Percentiles rank a stretch among this genome's conserved stretches.
These are phyloP conservation scores for Ferdinandea cuprea DNA, from an alignment of 2,888 invertebrate species.

Conservation along the genomic window DNA sequence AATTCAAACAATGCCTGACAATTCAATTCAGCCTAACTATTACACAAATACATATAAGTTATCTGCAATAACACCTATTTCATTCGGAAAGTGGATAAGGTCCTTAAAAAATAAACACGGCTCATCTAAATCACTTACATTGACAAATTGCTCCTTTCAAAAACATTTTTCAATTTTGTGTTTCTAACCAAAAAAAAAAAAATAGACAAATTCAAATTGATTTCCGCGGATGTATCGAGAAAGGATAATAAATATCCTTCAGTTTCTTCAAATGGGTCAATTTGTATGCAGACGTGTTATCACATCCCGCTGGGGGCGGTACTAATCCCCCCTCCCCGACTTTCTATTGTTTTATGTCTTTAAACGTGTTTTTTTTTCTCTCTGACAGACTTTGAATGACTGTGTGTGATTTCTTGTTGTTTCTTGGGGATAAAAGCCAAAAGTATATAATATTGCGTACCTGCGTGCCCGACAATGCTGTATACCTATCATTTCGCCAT, in stretches of 20 bases:
- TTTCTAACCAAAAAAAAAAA: conserved; percentile 17
- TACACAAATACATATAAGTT: too few relatives aligned
- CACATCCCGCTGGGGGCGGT: neutral
- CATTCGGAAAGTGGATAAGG: too few relatives aligned
- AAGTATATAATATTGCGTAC: conserved; percentile 48
- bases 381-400: conserved; percentile 6
- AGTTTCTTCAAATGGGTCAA: conserved; percentile 66
- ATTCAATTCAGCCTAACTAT: too few relatives aligned
- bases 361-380: conserved; percentile 31
- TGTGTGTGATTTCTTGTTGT: conserved; percentile 40
- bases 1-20: too few relatives aligned
- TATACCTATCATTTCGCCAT: conserved; percentile 61
- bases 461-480: conserved; percentile 35
- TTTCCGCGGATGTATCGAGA: conserved; percentile 51
- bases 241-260: conserved; percentile 60
- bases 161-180: conserved; percentile 48
- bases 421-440: conserved; percentile 33
- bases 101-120: too few relatives aligned
- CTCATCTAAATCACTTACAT: conserved; percentile 37
- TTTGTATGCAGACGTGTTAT: conserved; percentile 45
- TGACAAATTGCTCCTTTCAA: conserved; percentile 44
- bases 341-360: conserved; percentile 44
- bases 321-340: conserved; percentile 31
- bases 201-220: conserved; percentile 54
- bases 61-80: too few relatives aligned